Percentiles rank a stretch among this genome's conserved stretches.
Evolutionary conservation across 2,797 vertebrate genomes (phyloP).

Genomic region (Linurgus olivaceus): DNA sequence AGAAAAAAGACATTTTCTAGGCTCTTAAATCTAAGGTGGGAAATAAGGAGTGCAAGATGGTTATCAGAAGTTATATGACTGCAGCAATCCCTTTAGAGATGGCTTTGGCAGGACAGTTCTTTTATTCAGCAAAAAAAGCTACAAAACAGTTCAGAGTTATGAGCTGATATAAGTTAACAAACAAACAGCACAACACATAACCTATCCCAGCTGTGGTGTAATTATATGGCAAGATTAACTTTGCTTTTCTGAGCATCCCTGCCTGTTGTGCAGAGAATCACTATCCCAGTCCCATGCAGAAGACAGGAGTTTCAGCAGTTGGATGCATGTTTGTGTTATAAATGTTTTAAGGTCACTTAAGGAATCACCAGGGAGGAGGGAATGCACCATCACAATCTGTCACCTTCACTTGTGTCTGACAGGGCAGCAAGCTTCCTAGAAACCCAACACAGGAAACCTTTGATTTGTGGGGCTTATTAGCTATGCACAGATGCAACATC

Average conservation of each 20-base stretch:
- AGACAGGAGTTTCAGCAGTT: neutral
- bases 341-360: neutral
- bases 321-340: neutral
- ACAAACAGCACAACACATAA: neutral
- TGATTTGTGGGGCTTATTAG: neutral
- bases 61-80: neutral
- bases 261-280: neutral
- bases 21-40: neutral
- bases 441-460: neutral
- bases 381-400: neutral
- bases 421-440: neutral
- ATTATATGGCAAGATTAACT: neutral
- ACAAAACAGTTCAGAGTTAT: neutral
- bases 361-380: neutral
- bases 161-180: neutral
- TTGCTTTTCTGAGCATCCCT: neutral
- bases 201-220: neutral
- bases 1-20: neutral
- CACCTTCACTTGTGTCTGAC: neutral
- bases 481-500: neutral
- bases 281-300: neutral
- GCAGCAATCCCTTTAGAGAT: neutral
- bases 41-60: neutral
- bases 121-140: neutral
- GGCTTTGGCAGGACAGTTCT: neutral